These are phyloP conservation scores for Aspidapion aeneum DNA, from an alignment of 2,888 invertebrate genomes.

Conservation along the genomic window DNA sequence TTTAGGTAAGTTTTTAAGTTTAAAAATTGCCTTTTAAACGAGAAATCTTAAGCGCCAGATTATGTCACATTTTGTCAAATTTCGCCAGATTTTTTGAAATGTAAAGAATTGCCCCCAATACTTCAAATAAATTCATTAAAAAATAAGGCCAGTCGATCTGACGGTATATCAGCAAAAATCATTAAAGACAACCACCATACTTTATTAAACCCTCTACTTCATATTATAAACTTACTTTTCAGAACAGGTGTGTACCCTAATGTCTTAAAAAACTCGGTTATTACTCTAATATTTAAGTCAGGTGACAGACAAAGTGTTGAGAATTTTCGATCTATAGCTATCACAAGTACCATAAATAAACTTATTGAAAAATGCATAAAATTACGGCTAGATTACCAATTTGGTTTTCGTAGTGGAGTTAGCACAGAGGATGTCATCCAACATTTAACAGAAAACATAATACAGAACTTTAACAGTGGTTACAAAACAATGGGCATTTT, in stretches of 20 bases:
- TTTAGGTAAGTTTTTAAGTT: too few relatives aligned
- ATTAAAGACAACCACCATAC: background rate
- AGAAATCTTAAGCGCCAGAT: too few relatives aligned
- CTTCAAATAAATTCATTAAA: conserved; percentile 1
- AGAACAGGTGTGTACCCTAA: background rate
- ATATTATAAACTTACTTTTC: background rate
- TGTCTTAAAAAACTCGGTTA: background rate
- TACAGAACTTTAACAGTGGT: background rate
- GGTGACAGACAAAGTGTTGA: background rate
- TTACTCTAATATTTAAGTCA: background rate
- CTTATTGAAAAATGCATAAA: conserved; percentile 1
- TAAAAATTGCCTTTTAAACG: too few relatives aligned
- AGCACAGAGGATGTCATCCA: background rate
- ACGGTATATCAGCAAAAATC: background rate
- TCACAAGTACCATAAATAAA: background rate
- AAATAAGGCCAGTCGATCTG: background rate
- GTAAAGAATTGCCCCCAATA: too few relatives aligned
- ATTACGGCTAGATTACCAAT: background rate
- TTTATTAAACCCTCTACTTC: background rate
- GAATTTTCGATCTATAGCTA: background rate
- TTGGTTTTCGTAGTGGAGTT: background rate
- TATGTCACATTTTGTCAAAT: too few relatives aligned
- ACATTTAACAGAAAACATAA: background rate
- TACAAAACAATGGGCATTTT: background rate
- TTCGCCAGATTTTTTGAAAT: too few relatives aligned